Conservation (phyloP, 2,888 invertebrate genomes). For the Melanotus villosus region DNA sequence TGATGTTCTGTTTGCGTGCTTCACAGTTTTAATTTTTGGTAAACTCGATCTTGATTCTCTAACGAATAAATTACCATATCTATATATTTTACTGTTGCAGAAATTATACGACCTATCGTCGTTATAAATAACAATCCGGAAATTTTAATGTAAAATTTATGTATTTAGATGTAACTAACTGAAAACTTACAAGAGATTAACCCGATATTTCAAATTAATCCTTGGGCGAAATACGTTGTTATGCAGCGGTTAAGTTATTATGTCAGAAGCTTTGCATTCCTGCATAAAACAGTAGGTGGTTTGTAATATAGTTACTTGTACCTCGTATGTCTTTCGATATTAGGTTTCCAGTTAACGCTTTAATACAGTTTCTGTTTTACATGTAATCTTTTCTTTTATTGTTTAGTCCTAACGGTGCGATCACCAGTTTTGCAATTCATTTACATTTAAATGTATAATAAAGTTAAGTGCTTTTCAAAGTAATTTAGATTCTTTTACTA, state of each 20-base stretch:
- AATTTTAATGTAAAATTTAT: neutral
- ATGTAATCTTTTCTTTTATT: too few species aligned
- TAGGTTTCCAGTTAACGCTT: conserved; percentile 2
- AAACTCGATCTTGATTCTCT: conserved; percentile 7
- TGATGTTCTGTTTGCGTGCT: neutral
- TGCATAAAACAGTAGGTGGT: conserved; percentile 17
- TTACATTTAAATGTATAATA: conserved; percentile 8
- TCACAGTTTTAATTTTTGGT: neutral
- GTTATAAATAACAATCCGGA: neutral
- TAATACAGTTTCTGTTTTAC: neutral
- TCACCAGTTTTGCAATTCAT: conserved; percentile 3
- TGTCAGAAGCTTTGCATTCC: conserved; percentile 11
- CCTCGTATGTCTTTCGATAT: neutral
- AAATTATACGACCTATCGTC: neutral
- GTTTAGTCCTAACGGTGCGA: conserved; percentile 1
- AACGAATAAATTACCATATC: conserved; percentile 19
- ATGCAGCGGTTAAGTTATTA: neutral
- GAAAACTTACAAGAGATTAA: too few species aligned
- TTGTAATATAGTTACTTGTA: conserved; percentile 13
- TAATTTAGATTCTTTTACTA: too few species aligned
- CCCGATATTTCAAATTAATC: too few species aligned
- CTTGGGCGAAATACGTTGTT: too few species aligned
- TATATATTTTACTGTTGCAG: neutral
- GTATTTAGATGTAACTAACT: neutral
- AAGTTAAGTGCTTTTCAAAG: too few species aligned